Base-by-base conservation (phyloP, 2,113 vertebrate species). In the Saimiri boliviensis region DNA sequence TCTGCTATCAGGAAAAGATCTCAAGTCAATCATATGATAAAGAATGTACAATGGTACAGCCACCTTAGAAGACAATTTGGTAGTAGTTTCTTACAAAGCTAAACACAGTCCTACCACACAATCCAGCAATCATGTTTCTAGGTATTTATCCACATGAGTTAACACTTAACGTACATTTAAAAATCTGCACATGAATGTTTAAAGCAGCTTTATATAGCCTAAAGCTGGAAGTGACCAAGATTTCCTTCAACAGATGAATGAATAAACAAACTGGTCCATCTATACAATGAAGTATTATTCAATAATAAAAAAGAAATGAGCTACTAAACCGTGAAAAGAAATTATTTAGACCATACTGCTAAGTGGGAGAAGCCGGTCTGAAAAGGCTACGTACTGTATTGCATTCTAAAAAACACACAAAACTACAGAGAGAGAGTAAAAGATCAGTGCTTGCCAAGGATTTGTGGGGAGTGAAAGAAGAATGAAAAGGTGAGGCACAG, bases 121-220 rank as follows among this genome's bases (percentile, higher is more conserved):
- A 97, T 42, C 10, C 10, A 83, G 25, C 32, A 94, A 66, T 70
- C 49, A 85, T 32, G 32, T 13, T 93, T 66, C 74, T 85, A 89
- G n/a, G 14, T 87, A 89, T 79, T 63, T 21, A 77, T 10, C 25
- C 45, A 77, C n/a, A 9, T 40, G 45, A 93, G 52, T 9, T 96
- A 56, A 94, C 92, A 84, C 40, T 79, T 66, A 74, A 74, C 1
- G 1, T 74, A 35, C 49, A 86, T 35, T 21, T 23, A 45, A 52
- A 92, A 86, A 74, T 21, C n/a, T 93, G 20, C 40, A 95, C 49
- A 73, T 45, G n/a, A 95, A 87, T 87, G 35, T 88, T 95, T 94
- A 89, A 81, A 92, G n/a, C 3, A 52, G 9, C 10, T 93, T 60
- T 87, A 92, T 30, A 77, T 6, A 68, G 35, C 45, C 40, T 16